Evolutionary conservation across 2,888 invertebrate species (phyloP).

Genomic region (Tipula vernalis): DNA sequence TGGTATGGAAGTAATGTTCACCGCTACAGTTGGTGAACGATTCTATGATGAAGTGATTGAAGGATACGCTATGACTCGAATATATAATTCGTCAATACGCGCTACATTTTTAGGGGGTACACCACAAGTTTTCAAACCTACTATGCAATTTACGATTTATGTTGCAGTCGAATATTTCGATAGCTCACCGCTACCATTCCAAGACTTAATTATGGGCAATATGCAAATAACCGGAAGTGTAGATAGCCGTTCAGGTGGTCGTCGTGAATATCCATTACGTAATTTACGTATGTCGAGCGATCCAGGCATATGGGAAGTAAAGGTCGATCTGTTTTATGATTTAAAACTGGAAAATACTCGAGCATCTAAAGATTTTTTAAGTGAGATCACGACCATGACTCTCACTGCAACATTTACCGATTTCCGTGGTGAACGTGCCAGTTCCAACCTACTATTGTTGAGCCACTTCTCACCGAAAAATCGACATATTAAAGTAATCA

Average conservation of each 20-base stretch:
- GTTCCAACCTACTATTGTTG: conserved; percentile 55
- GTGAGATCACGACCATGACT: conserved; percentile 51
- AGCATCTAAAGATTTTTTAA: conserved; percentile 48
- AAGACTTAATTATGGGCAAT: conserved; percentile 48
- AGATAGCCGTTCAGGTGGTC: conserved; percentile 47
- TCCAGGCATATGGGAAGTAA: conserved; percentile 71
- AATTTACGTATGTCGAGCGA: conserved; percentile 51
- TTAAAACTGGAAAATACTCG: conserved; percentile 41
- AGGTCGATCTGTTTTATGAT: conserved; percentile 58
- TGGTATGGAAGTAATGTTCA: conserved; percentile 69
- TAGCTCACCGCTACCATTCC: conserved; percentile 60
- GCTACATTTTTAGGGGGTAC: conserved; percentile 78
- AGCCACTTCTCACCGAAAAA: conserved; percentile 71
- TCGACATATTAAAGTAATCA: conserved; percentile 73
- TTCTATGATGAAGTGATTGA: conserved; percentile 71
- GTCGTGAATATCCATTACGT: conserved; percentile 47
- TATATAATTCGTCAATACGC: conserved; percentile 76
- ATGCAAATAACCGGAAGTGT: conserved; percentile 55
- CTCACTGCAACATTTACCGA: conserved; percentile 58
- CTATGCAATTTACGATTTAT: conserved; percentile 82
- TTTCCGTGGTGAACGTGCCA: conserved; percentile 50
- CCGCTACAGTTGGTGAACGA: conserved; percentile 77
- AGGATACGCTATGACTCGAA: conserved; percentile 75
- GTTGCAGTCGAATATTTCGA: conserved; percentile 85
- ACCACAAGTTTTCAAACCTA: conserved; percentile 89